Percentiles rank a stretch among this genome's conserved stretches.
phyloP scores from a whole-genome alignment of 2,113 vertebrate species.

The Vimba vimba region DNA sequence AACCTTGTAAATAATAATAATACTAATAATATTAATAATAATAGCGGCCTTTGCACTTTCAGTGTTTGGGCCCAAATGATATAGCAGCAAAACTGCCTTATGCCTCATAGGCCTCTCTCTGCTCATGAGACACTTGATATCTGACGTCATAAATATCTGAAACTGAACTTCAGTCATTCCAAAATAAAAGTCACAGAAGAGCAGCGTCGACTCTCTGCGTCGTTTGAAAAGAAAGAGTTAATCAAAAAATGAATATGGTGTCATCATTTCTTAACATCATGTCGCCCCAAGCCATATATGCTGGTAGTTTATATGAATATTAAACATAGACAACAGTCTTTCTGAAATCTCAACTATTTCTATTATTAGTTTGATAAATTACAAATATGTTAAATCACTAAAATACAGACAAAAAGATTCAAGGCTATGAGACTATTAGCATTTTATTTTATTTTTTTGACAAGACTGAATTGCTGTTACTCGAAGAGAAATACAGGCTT shows the following conservation, averaged over 20 bases:
- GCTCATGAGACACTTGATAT: too few species aligned
- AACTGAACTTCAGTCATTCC: background rate
- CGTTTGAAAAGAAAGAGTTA: too few species aligned
- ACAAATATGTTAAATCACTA: background rate
- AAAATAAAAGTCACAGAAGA: conserved; percentile 1
- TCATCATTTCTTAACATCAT: too few species aligned
- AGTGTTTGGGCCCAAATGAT: too few species aligned
- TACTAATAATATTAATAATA: too few species aligned
- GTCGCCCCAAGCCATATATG: background rate
- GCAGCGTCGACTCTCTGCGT: too few species aligned
- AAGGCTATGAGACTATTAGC: background rate
- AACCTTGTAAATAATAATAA: too few species aligned
- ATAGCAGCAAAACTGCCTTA: too few species aligned
- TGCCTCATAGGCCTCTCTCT: too few species aligned
- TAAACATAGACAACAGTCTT: background rate
- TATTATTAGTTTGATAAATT: background rate
- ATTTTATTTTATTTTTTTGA: background rate
- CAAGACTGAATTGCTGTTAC: background rate
- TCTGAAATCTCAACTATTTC: background rate
- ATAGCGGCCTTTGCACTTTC: too few species aligned
- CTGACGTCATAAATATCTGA: too few species aligned
- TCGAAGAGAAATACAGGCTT: background rate
- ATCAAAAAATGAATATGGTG: too few species aligned
- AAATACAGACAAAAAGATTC: background rate
- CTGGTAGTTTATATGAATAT: background rate